Percentiles rank a stretch among this genome's conserved stretches.
These are phyloP conservation scores for Heterodera carotae DNA, from an alignment of 1,140 invertebrate species.

Conservation along the genomic window DNA sequence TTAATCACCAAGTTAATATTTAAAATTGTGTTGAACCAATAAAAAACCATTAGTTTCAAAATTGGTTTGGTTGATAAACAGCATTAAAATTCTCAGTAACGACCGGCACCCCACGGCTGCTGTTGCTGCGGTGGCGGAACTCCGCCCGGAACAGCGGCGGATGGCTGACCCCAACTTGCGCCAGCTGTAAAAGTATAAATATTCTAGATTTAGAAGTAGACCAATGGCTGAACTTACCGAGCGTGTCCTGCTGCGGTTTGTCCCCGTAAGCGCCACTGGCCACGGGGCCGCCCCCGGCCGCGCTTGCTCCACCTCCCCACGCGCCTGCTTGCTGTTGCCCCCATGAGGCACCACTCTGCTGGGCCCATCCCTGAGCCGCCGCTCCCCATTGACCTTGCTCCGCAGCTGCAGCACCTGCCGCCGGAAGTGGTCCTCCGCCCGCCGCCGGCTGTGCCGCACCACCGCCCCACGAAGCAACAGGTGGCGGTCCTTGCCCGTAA, in stretches of 20 bases:
- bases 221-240: background rate
- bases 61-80: too few relatives aligned
- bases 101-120: slow-evolving; percentile 5
- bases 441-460: slow-evolving; percentile 23
- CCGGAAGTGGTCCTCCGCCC: slow-evolving; percentile 23
- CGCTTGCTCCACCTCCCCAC: background rate
- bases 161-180: background rate
- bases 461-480: slow-evolving; percentile 26
- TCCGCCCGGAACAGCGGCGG: background rate
- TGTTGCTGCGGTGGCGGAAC: slow-evolving; percentile 24
- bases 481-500: slow-evolving; percentile 1
- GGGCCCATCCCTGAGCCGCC: background rate
- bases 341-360: background rate
- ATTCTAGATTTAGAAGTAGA: background rate
- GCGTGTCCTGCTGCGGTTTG: slow-evolving; percentile 14
- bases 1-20: too few relatives aligned
- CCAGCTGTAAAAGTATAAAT: background rate
- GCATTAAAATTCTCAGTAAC: slow-evolving; percentile 8
- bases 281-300: slow-evolving; percentile 8
- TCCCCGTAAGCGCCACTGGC: slow-evolving; percentile 8
- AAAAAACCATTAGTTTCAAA: too few relatives aligned
- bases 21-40: too few relatives aligned
- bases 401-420: slow-evolving; percentile 22
- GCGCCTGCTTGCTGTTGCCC: background rate
- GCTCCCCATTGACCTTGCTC: slow-evolving; percentile 32